phyloP scores from a whole-genome alignment of 2,888 invertebrate genomes.

The Acanthopleura granulata region DNA sequence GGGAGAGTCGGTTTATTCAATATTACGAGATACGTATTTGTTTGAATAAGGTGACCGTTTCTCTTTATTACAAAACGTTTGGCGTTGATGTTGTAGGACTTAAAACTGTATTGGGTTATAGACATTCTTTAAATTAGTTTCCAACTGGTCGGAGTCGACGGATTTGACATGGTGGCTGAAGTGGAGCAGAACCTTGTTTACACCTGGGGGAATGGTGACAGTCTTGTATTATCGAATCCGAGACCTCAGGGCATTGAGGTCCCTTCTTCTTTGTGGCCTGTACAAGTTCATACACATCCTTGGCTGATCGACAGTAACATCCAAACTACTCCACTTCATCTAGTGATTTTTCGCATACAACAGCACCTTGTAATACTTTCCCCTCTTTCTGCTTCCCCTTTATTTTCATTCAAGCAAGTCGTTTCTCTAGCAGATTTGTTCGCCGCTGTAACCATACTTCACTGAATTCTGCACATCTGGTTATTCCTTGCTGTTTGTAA shows the following conservation, averaged over 20 bases:
- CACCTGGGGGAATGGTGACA: not conserved
- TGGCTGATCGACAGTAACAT: not conserved
- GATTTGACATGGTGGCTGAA: not conserved
- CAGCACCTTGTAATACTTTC: not conserved
- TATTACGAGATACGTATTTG: no score
- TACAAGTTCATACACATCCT: not conserved
- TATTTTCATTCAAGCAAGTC: not conserved
- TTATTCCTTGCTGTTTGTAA: no score
- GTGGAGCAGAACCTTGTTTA: no score
- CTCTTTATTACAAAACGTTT: no score
- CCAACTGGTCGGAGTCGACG: not conserved
- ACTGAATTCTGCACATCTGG: not conserved
- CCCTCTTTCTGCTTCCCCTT: not conserved
- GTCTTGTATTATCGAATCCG: no score
- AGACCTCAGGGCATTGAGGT: no score
- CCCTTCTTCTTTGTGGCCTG: not conserved
- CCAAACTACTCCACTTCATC: not conserved
- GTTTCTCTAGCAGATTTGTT: not conserved
- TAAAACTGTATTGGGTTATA: no score
- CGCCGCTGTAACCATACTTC: not conserved
- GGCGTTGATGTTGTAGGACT: no score
- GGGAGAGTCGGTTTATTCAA: no score
- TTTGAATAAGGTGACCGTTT: no score
- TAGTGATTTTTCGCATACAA: not conserved
- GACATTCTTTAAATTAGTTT: not conserved